Base-by-base conservation (phyloP, 2,113 vertebrate genomes). In the Lipotes vexillifer region DNA sequence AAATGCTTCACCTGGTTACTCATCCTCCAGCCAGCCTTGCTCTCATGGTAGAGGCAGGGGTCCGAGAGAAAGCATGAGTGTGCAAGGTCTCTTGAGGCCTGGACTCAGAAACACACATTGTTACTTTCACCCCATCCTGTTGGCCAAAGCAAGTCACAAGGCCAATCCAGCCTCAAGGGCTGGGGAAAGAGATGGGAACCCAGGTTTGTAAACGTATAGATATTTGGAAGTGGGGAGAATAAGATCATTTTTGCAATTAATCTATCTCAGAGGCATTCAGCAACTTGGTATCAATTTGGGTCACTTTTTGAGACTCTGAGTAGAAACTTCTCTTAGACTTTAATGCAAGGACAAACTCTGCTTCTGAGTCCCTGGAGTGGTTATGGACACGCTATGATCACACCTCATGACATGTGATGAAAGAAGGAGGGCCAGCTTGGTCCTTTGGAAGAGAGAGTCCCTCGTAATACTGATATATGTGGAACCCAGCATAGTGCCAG, bases 1-100 rank as follows among this genome's bases (percentile, higher is more conserved):
- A 1, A 20, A 44, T 1, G 18, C 10, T 52, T 44, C n/a, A 0
- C 1, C 0, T 31, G 12, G 14, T 41, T n/a, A 5, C n/a, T 44
- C 38, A 5, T 29, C 31, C 46, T 71, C 46, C 17, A 13, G 33
- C 44, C 71, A 63, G 15, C 57, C 88, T 36, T 8, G 7, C 8
- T 17, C 49, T 38, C 55, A 5, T 14, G 69, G n/a, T 61, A 27
- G 71, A 27, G 36, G 17, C 52, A 5, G 7, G 38, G 46, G 13
- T n/a, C 44, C 21, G 33, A 49, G 13, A 3, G 0, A 94, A 15
- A 59, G 20, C 63, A 38, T 52, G 84, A 14, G 6, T 18, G 18
- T 18, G 25, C 18, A 5, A 33, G 74, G 8, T 69, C 31, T 52
- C 72, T 69, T 4, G 1, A 65, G 46, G 44, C 78, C 78, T 13